Evolutionary conservation across 2,888 invertebrate species (phyloP), one percentile per base, ranked within the genome.

Genomic region (Eupithecia inturbata): DNA sequence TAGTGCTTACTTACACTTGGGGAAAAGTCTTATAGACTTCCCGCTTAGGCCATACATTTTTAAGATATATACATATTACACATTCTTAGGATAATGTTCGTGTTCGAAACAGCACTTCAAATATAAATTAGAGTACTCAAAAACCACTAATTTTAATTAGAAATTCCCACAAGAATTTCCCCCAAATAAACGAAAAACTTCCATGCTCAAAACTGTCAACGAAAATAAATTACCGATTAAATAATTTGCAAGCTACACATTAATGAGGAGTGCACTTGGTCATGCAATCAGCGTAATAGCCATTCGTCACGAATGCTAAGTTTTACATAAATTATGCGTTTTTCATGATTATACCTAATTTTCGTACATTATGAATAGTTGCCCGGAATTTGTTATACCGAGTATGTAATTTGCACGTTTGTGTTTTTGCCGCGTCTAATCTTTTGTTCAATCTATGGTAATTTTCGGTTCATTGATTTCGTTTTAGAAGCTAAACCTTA

Each of bases 251-350:
- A 86, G 78, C 79, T 73, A 75, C 77, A 76, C 71, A 82, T 80
- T 80, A 84, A 83, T 81, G 79, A 83, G 82, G 85, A 89, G 82
- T 83, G 82, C 81, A 80, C 78, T 74, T 76, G 80, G 81, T 82
- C 90, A 88, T 88, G 89, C 88, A 81, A 88, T 82, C 84, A 77
- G 41, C 76, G 70, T 88, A 87, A 90, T 84, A 85, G 82, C 81
- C 76, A 60, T 41, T 78, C 81, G 82, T 82, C 90, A 91, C 80
- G 80, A 80, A 80, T 75, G 73, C 68, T 57, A 64, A 22, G 39
- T 71, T 75, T 71, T 76, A 72, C 74, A 72, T 76, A 67, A 80
- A 79, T 76, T 76, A 74, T 67, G 76, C 68, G 74, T 74, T 75
- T 79, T 79, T 75, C 75, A 75, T 74, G 72, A 80, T 75, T 78